These are phyloP conservation scores for Sicus ferrugineus DNA, from an alignment of 2,888 invertebrate genomes.

Conservation along the genomic window DNA sequence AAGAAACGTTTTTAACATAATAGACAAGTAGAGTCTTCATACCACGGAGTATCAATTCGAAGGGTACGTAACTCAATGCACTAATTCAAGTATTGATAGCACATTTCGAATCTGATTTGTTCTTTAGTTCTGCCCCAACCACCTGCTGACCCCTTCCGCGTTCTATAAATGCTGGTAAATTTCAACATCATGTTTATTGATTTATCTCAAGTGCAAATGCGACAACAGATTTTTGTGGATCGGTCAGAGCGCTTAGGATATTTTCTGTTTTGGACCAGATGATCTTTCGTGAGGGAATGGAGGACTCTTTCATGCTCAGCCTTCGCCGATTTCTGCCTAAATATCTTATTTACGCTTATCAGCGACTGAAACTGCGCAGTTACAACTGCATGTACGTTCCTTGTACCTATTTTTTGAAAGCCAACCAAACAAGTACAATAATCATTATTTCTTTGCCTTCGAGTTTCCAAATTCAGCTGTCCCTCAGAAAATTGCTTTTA, in stretches of 20 bases:
- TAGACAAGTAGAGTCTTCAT: no score
- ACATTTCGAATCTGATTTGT: neutral
- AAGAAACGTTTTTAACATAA: no score
- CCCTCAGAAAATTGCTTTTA: no score
- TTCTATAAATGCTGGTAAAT: neutral
- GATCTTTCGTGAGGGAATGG: neutral
- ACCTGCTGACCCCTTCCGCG: neutral
- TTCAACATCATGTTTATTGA: constrained; percentile 8
- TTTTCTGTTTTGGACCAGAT: neutral
- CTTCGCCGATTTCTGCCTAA: neutral
- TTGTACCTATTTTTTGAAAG: no score
- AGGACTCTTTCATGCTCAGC: neutral
- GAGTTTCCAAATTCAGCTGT: no score
- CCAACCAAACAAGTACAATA: no score
- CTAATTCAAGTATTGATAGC: neutral
- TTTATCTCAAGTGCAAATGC: constrained; percentile 1
- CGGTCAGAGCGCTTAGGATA: neutral
- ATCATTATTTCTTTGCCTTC: no score
- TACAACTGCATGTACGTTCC: no score
- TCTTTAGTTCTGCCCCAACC: neutral
- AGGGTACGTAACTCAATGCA: no score
- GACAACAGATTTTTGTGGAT: neutral
- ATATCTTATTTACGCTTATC: neutral
- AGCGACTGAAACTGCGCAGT: constrained; percentile 6
- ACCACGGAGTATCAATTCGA: no score